Percentiles rank a stretch among this genome's conserved stretches.
Evolutionary conservation across 2,113 vertebrate species (phyloP).

Genomic region (Lepisosteus oculatus): DNA sequence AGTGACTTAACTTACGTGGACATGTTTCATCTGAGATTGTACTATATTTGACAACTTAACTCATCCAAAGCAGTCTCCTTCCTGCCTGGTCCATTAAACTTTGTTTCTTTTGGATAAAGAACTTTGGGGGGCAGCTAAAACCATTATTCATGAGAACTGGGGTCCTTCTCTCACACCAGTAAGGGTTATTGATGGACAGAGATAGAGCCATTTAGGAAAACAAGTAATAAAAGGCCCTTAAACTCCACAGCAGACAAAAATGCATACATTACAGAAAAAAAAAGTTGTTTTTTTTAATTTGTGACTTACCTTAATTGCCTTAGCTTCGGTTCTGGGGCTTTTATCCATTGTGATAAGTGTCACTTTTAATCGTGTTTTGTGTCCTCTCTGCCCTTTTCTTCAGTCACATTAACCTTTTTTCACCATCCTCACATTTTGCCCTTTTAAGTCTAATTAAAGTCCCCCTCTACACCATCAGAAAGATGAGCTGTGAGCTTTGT

Average conservation of each 20-base stretch:
- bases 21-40: too few species aligned
- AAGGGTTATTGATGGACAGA: not conserved
- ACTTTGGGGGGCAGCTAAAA: too few species aligned
- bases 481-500: not conserved
- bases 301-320: conserved; percentile 49
- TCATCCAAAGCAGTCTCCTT: too few species aligned
- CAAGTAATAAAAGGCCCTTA: not conserved
- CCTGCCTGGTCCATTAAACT: too few species aligned
- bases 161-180: too few species aligned
- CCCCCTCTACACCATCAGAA: conserved; percentile 23
- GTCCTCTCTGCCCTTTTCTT: conserved; percentile 57
- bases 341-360: conserved; percentile 46
- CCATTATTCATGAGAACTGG: too few species aligned
- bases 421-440: conserved; percentile 41
- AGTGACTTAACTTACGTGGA: too few species aligned
- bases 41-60: too few species aligned
- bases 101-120: too few species aligned
- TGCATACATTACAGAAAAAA: not conserved
- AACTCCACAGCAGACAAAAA: conserved; percentile 11
- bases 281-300: conserved; percentile 39
- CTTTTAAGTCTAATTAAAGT: conserved; percentile 60
- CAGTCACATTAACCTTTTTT: conserved; percentile 61
- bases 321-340: conserved; percentile 29
- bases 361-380: conserved; percentile 49
- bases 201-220: not conserved